phyloP scores from a whole-genome alignment of 2,113 vertebrate genomes.

The Tetrao urogallus region DNA sequence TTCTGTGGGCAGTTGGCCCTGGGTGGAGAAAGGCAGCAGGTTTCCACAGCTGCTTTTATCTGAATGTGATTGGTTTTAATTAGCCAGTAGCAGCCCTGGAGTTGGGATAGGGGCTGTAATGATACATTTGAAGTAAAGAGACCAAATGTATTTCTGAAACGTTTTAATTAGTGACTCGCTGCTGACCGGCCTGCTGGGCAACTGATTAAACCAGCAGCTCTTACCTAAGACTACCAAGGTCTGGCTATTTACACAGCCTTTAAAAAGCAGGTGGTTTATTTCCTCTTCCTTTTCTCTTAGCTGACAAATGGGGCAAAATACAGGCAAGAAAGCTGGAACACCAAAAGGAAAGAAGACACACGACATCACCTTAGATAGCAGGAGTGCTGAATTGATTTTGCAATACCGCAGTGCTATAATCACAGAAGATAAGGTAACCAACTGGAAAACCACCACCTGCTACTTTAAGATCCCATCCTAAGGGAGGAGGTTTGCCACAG shows the following conservation, averaged over 20 bases:
- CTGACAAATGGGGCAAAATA: not conserved
- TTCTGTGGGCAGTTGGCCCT: not conserved
- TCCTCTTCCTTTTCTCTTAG: not conserved
- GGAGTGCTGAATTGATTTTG: not conserved
- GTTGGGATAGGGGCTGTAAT: not conserved
- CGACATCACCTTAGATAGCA: not conserved
- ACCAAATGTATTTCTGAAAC: not conserved
- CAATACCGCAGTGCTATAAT: not conserved
- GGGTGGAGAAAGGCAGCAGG: not conserved
- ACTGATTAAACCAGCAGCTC: not conserved
- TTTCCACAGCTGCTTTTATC: not conserved
- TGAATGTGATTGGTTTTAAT: not conserved
- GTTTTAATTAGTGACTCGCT: not conserved
- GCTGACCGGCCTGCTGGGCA: not conserved
- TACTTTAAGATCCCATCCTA: not conserved
- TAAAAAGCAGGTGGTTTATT: not conserved
- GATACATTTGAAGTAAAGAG: not conserved
- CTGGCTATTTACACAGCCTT: not conserved
- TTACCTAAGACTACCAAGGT: not conserved
- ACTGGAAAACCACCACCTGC: not conserved
- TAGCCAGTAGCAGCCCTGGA: not conserved
- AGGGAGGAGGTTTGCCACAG: not conserved
- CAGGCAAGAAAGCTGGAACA: not conserved
- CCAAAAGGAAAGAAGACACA: not conserved
- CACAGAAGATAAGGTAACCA: not conserved